These are phyloP conservation scores for Aspidoscelis tigris DNA, from an alignment of 2,113 vertebrate species.

Conservation along the genomic window DNA sequence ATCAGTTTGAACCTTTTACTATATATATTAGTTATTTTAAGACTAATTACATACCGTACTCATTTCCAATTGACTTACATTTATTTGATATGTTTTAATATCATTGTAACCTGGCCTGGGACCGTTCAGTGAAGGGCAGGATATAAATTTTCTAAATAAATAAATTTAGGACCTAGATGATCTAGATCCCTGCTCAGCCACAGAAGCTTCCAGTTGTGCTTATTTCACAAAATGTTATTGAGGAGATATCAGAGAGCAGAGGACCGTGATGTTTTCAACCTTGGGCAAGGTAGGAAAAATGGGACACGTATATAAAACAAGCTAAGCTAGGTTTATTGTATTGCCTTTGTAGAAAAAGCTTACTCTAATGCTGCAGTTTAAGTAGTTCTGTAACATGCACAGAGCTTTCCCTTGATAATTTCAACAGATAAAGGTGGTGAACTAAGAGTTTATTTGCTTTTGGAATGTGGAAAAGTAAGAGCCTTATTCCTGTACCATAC, in stretches of 20 bases:
- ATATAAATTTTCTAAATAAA: no score
- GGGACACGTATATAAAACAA: no score
- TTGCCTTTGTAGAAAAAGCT: not conserved
- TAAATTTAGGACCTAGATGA: no score
- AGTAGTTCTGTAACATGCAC: not conserved
- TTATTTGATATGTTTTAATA: no score
- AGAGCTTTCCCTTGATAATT: not conserved
- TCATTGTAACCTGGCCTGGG: no score
- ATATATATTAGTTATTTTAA: not conserved
- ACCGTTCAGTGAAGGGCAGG: no score
- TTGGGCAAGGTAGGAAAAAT: no score
- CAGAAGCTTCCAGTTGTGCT: no score
- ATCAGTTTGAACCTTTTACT: not conserved
- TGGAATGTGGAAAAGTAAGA: not conserved
- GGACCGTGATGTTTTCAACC: no score
- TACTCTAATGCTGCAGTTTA: not conserved
- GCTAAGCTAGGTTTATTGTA: not conserved
- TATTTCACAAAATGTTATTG: no score
- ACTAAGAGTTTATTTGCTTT: not conserved
- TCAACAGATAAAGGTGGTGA: not conserved
- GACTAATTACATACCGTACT: not conserved
- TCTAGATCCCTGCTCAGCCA: no score
- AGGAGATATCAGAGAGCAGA: no score
- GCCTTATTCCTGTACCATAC: not conserved
- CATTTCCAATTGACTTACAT: slow-evolving; percentile 5